Evolutionary conservation across 2,888 invertebrate genomes (phyloP).

Genomic region (Rosalia funebris): DNA sequence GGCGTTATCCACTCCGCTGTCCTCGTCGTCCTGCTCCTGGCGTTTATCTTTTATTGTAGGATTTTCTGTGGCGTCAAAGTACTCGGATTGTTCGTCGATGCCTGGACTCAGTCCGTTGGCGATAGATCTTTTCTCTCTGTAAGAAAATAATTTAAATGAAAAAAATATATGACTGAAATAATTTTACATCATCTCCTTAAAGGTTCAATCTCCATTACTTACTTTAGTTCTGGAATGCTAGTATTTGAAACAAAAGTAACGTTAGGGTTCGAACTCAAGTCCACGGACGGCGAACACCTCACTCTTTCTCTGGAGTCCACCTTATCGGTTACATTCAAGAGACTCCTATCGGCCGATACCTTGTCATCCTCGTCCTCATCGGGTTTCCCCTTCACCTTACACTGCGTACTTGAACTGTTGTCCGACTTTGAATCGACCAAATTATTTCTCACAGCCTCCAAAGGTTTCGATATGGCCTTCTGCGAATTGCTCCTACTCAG

Average conservation of each 20-base stretch:
- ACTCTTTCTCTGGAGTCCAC: slow-evolving; percentile 41
- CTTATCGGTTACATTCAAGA: slow-evolving; percentile 39
- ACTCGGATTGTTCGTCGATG: slow-evolving; percentile 79
- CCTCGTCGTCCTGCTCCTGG: slow-evolving; percentile 62
- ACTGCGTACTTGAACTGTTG: slow-evolving; percentile 53
- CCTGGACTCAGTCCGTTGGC: slow-evolving; percentile 69
- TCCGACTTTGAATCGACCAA: slow-evolving; percentile 55
- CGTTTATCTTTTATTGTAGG: slow-evolving; percentile 59
- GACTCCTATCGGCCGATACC: slow-evolving; percentile 8
- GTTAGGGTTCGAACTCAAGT: slow-evolving; percentile 59
- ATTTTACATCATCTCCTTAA: too few relatives aligned
- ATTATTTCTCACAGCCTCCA: slow-evolving; percentile 49
- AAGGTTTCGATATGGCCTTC: slow-evolving; percentile 48
- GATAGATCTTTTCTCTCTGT: slow-evolving; percentile 57
- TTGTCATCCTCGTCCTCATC: slow-evolving; percentile 26
- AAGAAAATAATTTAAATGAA: slow-evolving; percentile 22
- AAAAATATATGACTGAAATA: too few relatives aligned
- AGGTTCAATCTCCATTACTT: too few relatives aligned
- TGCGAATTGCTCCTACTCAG: slow-evolving; percentile 51
- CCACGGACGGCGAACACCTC: slow-evolving; percentile 57
- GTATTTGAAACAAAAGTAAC: slow-evolving; percentile 58
- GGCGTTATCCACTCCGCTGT: slow-evolving; percentile 63
- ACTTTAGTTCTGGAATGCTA: slow-evolving; percentile 58
- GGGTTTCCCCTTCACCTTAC: slow-evolving; percentile 22
- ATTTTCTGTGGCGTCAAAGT: slow-evolving; percentile 83